These are phyloP conservation scores for Ciconia boyciana DNA, from an alignment of 2,113 vertebrate species.

Conservation along the genomic window DNA sequence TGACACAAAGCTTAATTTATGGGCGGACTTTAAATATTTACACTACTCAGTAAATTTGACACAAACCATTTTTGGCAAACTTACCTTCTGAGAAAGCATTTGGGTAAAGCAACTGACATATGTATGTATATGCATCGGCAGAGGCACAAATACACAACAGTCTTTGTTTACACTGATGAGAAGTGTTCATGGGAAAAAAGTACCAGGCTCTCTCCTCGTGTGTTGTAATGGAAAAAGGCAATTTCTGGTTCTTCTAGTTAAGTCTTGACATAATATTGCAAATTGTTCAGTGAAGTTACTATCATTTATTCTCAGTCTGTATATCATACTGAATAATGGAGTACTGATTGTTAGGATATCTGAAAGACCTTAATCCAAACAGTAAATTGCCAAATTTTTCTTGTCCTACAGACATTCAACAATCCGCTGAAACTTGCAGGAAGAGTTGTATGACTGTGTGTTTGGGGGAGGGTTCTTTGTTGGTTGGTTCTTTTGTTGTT, in stretches of 20 bases:
- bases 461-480: not conserved
- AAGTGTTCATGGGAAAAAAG: not conserved
- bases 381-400: not conserved
- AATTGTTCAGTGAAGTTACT: not conserved
- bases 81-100: not conserved
- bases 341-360: not conserved
- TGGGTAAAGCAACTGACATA: not conserved
- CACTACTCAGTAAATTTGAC: not conserved
- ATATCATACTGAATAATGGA: not conserved
- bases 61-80: not conserved
- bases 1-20: not conserved
- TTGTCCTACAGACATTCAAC: not conserved
- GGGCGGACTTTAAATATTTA: not conserved
- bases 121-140: not conserved
- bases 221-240: not conserved
- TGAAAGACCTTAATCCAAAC: not conserved
- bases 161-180: not conserved
- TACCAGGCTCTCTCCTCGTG: not conserved
- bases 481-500: not conserved
- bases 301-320: not conserved
- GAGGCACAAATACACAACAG: not conserved
- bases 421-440: not conserved
- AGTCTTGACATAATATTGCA: not conserved
- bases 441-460: not conserved
- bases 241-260: not conserved